Percentiles rank a stretch among this genome's conserved stretches.
Evolutionary conservation across 2,113 vertebrate genomes (phyloP).

Genomic region (Xenus cinereus): DNA sequence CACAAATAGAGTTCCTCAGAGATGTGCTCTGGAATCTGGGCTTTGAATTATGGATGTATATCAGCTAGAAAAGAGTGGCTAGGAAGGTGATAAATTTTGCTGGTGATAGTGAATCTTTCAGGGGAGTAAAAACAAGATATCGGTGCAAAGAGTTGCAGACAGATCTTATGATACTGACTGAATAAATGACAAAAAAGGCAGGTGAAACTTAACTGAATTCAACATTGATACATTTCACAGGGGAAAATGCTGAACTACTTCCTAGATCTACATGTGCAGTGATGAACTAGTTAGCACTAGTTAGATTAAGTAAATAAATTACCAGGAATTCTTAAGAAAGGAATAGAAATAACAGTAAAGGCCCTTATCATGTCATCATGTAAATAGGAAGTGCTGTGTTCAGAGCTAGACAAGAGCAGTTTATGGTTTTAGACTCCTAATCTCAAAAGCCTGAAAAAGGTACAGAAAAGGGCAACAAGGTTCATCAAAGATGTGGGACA

Average conservation of each 20-base stretch:
- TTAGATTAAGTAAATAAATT: not conserved
- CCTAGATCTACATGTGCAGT: not conserved
- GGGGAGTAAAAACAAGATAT: not conserved
- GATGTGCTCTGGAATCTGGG: not conserved
- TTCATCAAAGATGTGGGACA: not conserved
- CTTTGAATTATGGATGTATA: not conserved
- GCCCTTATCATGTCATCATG: not conserved
- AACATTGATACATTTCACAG: not conserved
- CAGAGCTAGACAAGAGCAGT: not conserved
- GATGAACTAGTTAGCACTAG: not conserved
- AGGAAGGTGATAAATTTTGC: not conserved
- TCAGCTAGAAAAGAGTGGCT: not conserved
- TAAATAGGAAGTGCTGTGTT: not conserved
- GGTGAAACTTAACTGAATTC: not conserved
- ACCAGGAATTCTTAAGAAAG: not conserved
- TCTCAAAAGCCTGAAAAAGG: not conserved
- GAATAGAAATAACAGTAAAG: not conserved
- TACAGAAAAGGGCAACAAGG: not conserved
- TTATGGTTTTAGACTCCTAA: not conserved
- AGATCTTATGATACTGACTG: not conserved
- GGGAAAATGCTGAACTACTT: not conserved
- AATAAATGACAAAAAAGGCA: not conserved
- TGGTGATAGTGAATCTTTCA: not conserved
- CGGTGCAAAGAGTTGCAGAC: not conserved
- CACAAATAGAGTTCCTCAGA: not conserved